Base-by-base conservation (phyloP, 1,140 invertebrate species). In the Papilio polyxenes region DNA sequence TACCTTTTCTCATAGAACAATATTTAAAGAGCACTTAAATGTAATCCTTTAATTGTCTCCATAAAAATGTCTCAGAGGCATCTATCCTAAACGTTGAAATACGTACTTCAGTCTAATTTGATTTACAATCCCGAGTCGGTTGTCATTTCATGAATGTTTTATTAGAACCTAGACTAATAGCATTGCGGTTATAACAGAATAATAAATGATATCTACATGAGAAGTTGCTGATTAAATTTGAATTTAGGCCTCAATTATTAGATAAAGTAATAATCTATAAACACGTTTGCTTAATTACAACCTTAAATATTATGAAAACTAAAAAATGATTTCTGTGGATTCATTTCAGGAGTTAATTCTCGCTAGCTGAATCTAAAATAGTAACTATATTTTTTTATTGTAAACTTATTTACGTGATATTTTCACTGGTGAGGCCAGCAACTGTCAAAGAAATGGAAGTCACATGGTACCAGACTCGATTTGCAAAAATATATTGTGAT, bases 61-160 rank as follows among this genome's bases (percentile, higher is more conserved):
- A 62, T 62, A 62, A 80, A 78, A 80, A 62, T 48, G 37, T 80
- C 77, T 65, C 77, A 69, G 59, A 9, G n/a, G n/a, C n/a, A 69
- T 80, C 59, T 80, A 44, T 80, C 7, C 23, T 2, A 40, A 80
- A 69, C 59, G 59, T 80, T 80, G 59, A 69, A 80, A 65, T 80
- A 80, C 15, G 53, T 77, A 56, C 78, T 59, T 80, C 78, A 69
- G 78, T 44, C 37, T 80, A 80, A 80, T 80, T 80, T 80, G 78
- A 80, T 80, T 80, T 80, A 80, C 59, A 80, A 80, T 65, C 37
- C 78, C 59, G 59, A 48, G 53, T 65, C 56, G 40, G 17, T 80
- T 80, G 78, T 80, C 78, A 80, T 49, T 65, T 49, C 78, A 80
- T 80, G 78, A 80, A 80, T 80, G 78, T 80, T 80, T 80, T 80